Base-by-base conservation (phyloP, 2,113 vertebrate species). In the Phrynocephalus versicolor region DNA sequence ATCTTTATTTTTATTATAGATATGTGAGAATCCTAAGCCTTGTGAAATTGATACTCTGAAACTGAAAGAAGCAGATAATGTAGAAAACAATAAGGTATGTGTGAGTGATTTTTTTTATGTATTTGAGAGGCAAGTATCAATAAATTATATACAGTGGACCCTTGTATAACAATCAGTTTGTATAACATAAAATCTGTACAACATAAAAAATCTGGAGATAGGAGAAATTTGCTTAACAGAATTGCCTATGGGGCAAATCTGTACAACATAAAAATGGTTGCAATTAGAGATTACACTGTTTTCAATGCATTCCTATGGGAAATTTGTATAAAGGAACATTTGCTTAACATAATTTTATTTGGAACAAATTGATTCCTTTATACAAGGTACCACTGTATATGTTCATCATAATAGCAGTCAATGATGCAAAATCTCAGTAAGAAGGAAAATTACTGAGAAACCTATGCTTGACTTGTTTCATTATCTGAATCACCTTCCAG, bases 1-100 rank as follows among this genome's bases (percentile, higher is more conserved):
- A 80, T 35, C 16, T 73, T 73, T 73, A 65, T 23, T 86, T 23
- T 81, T 70, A 62, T 95, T 96, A 88, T 91, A 97, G 99, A 99
- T 99, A 90, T 99, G 98, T 90, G 98, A 99, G 71, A 97, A 97
- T 88, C 98, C 96, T 89, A 99, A 99, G 94, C 94, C 98, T 33
- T 99, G 99, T 97, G 99, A 99, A 95, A 99, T 99, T 74, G 99
- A 99, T 94, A 98, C 98, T 2, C 90, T 98, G 88, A 99, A 96
- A 95, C 95, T 99, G 87, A 98, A 96, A 95, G 99, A 99, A 94
- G 98, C 98, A 0, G 99, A 99, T 95, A 99, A 98, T 6, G 97
- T 98, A 85, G 98, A 98, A 92, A 96, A 96, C 82, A 98, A 99
- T 94, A 99, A 99, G 97, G 99, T 97, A 89, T 23, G 37, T 37